Percentiles rank a stretch among this genome's conserved stretches.
Conservation (phyloP, 1,140 invertebrate species). For the Sitobion miscanthi region DNA sequence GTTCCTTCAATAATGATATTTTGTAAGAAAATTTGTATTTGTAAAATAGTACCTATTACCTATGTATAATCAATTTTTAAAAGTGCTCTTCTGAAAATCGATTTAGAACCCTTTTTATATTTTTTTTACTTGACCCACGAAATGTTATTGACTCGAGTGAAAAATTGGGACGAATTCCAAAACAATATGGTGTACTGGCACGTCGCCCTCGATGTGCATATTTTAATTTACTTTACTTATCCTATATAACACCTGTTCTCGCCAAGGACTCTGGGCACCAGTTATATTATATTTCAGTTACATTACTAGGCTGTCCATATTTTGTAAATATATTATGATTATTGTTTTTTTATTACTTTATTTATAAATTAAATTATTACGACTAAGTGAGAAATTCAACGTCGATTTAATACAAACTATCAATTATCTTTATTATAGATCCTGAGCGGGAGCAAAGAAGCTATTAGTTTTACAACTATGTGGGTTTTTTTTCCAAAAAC, state of each 20-base stretch:
- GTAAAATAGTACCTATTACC: neutral
- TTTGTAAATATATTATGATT: constrained; percentile 35
- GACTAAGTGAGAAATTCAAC: neutral
- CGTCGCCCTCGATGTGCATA: neutral
- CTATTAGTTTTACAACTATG: constrained; percentile 1
- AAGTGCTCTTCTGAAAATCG: constrained; percentile 20
- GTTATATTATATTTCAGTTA: constrained; percentile 12
- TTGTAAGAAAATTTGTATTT: constrained; percentile 7
- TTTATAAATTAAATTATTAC: constrained; percentile 30
- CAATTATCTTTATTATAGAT: constrained; percentile 5
- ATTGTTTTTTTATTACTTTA: constrained; percentile 27
- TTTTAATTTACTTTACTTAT: constrained; percentile 41
- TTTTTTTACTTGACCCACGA: neutral
- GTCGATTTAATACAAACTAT: constrained; percentile 1
- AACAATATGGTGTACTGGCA: constrained; percentile 3
- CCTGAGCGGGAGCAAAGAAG: neutral
- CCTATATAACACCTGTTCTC: constrained; percentile 53
- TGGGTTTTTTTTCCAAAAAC: neutral
- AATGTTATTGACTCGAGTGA: neutral
- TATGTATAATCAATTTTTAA: neutral
- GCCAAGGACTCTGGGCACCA: constrained; percentile 8
- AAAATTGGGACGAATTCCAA: constrained; percentile 44
- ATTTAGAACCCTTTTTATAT: constrained; percentile 11
- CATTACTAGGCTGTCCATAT: constrained; percentile 1
- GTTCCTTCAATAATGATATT: neutral